Conservation (phyloP, 2,797 vertebrate species). For the Gobio occitaniae region DNA sequence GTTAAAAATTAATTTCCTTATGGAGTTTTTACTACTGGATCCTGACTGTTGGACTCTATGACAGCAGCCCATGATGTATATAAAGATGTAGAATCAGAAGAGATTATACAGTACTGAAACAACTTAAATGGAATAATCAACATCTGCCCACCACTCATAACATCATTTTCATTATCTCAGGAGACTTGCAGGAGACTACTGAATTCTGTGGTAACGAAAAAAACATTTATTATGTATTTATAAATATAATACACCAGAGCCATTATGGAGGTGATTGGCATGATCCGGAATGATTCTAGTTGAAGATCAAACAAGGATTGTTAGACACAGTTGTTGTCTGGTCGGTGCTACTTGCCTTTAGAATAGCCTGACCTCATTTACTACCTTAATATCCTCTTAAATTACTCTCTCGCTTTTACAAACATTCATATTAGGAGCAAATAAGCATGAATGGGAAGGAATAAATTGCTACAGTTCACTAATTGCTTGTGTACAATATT, state of each 20-base stretch:
- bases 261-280: neutral
- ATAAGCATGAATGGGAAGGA: neutral
- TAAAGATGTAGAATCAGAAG: neutral
- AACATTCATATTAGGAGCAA: constrained; percentile 29
- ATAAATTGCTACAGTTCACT: constrained; percentile 7
- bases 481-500: neutral
- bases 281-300: neutral
- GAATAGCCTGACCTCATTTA: constrained; percentile 4
- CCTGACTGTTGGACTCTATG: neutral
- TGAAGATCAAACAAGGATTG: neutral
- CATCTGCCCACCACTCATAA: constrained; percentile 9
- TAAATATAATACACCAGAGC: neutral
- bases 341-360: neutral
- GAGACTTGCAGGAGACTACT: neutral
- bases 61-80: neutral
- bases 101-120: neutral
- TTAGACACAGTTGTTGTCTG: neutral
- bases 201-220: neutral
- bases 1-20: neutral
- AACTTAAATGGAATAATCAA: constrained; percentile 2
- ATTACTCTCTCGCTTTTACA: neutral
- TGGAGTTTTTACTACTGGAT: neutral
- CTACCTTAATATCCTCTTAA: constrained; percentile 28
- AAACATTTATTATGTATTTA: too few species aligned
- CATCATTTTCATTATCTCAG: constrained; percentile 18